Conservation (phyloP, 1,140 invertebrate genomes). For the Zaprionus inermis region DNA sequence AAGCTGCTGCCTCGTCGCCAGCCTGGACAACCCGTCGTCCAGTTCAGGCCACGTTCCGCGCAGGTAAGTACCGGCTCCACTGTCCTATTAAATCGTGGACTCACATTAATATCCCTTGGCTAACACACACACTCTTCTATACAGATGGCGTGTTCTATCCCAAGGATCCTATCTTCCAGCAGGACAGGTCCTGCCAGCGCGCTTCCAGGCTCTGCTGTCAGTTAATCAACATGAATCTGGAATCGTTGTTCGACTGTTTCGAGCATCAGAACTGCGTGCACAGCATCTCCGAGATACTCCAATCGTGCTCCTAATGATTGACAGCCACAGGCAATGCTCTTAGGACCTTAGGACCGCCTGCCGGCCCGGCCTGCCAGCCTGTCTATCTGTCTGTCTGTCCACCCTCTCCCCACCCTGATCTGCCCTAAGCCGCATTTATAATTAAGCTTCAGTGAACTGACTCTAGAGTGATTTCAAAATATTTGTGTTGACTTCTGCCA, state of each 20-base stretch:
- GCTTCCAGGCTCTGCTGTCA: constrained; percentile 52
- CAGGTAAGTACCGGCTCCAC: constrained; percentile 18
- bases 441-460: constrained; percentile 24
- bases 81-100: background rate
- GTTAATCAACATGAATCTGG: constrained; percentile 33
- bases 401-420: background rate
- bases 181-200: constrained; percentile 47
- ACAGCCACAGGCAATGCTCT: background rate
- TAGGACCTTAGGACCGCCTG: too few species aligned
- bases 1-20: background rate
- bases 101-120: constrained; percentile 1
- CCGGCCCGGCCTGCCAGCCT: too few species aligned
- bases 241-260: constrained; percentile 58
- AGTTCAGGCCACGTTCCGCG: background rate
- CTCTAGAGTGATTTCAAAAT: constrained; percentile 4
- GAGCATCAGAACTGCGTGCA: constrained; percentile 42
- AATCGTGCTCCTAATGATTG: constrained; percentile 55
- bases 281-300: constrained; percentile 51
- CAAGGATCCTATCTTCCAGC: constrained; percentile 28
- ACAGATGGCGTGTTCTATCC: constrained; percentile 56
- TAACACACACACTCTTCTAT: background rate
- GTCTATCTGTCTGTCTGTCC: background rate
- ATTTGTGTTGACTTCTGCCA: background rate
- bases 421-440: constrained; percentile 27
- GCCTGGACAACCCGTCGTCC: background rate